Base-by-base conservation (phyloP, 2,797 vertebrate species). In the Malacoraja senta region DNA sequence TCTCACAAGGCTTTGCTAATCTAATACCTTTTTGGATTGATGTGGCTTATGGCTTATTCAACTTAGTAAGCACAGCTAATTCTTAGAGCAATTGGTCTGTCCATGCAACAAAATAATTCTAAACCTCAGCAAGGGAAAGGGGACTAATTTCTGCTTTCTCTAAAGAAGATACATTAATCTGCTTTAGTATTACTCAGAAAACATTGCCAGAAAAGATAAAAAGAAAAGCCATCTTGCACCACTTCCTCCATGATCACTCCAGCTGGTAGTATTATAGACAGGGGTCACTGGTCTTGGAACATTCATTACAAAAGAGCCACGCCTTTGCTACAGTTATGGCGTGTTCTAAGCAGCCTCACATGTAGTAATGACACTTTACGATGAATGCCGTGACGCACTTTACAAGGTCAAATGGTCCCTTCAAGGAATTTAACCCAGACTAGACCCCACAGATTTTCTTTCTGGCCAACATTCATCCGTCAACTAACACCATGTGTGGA, bases 1-100 rank as follows among this genome's bases (percentile, higher is more conserved):
- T 86, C 83, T 86, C 61, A 38, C 72, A 91, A 91, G 90, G 8
- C 71, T 91, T 91, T 38, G 90, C 68, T 91, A 53, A 91, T 53
- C 90, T 91, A 21, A 91, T 91, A 12, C 4, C 32, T 26, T 72
- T 91, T 91, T 91, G 32, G 68, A 91, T 74, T 32, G 72, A 26
- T 72, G 65, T 29, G 63, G 9, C 8, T 91, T 91, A 74, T 15
- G 35, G 68, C 9, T 91, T 74, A 91, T 91, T 44, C 65, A 53
- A n/a, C 38, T 91, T 91, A 91, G 19, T 91, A 71, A 72, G 35
- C 13, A 72, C 10, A 12, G 90, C 68, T 91, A 91, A 91, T 91
- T 91, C 90, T 63, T 65, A 86, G 63, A 63, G 29, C 29, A 86
- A 86, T 63, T 65, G 58, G 29, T 32, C 13, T 86, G 63, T 9